Conservation (phyloP, 2,113 vertebrate genomes). For the Tragelaphus imberbis region DNA sequence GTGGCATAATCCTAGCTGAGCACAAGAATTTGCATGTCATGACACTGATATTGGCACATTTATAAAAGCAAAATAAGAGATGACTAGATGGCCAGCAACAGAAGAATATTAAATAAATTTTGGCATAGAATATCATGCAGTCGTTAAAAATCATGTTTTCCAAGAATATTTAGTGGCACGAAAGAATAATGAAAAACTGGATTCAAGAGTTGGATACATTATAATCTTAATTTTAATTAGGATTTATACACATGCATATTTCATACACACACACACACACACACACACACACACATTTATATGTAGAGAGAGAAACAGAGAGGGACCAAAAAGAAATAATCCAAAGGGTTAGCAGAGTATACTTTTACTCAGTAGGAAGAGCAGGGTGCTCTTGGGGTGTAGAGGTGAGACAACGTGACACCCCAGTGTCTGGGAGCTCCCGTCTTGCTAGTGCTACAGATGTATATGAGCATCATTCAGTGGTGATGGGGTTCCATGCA, state of each 20-base stretch:
- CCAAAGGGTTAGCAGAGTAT: background rate
- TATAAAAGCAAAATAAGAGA: conserved; percentile 3
- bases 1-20: background rate
- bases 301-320: background rate
- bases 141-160: conserved; percentile 26
- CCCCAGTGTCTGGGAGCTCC: background rate
- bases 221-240: conserved; percentile 11
- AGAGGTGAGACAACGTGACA: background rate
- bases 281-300: background rate
- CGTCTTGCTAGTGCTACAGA: background rate
- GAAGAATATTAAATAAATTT: background rate
- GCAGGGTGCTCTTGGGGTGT: background rate
- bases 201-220: background rate
- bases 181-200: background rate
- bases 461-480: background rate
- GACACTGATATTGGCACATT: background rate
- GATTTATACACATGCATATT: background rate
- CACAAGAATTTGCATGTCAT: background rate
- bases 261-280: background rate
- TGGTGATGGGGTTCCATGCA: accelerated
- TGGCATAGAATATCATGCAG: background rate
- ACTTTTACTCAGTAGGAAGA: background rate
- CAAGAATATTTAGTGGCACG: background rate
- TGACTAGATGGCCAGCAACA: background rate
- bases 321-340: background rate